Percentiles rank a stretch among this genome's conserved stretches.
These are phyloP conservation scores for Coleophora deauratella DNA, from an alignment of 2,888 invertebrate species.

Conservation along the genomic window DNA sequence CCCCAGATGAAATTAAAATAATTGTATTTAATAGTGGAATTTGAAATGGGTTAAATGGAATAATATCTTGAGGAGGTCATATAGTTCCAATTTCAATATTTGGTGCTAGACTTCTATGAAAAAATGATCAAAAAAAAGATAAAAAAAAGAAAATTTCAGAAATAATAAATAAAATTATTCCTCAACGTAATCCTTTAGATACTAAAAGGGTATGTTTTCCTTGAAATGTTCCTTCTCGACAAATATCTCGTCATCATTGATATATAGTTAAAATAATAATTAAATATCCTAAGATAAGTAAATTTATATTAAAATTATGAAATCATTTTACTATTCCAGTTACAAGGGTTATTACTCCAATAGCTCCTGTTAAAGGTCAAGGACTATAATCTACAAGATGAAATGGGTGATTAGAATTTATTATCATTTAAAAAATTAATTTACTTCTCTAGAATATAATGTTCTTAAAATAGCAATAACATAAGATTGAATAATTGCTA, in stretches of 20 bases:
- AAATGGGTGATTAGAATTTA: conserved; percentile 73
- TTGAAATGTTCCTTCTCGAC: conserved; percentile 79
- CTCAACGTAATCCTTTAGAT: conserved; percentile 75
- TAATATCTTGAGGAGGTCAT: conserved; percentile 79
- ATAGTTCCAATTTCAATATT: conserved; percentile 52
- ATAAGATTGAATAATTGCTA: conserved; percentile 79
- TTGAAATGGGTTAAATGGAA: conserved; percentile 78
- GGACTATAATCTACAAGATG: conserved; percentile 79
- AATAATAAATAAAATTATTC: conserved; percentile 82
- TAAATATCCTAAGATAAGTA: conserved; percentile 67
- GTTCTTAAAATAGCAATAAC: conserved; percentile 78
- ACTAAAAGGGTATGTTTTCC: conserved; percentile 77
- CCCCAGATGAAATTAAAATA: conserved; percentile 80
- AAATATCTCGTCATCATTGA: conserved; percentile 82
- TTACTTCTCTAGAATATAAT: conserved; percentile 79
- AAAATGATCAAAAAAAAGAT: conserved; percentile 76
- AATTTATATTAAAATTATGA: conserved; percentile 64
- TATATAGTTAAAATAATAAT: conserved; percentile 67
- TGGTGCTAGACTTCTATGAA: conserved; percentile 59
- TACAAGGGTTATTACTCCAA: conserved; percentile 72
- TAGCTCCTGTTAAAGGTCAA: conserved; percentile 76
- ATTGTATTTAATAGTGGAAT: conserved; percentile 83
- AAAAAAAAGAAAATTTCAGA: conserved; percentile 79
- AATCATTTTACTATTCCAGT: conserved; percentile 77
- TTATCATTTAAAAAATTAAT: conserved; percentile 73